Percentiles rank a stretch among this genome's conserved stretches.
phyloP scores from a whole-genome alignment of 2,888 invertebrate genomes.

The Acleris emargana region DNA sequence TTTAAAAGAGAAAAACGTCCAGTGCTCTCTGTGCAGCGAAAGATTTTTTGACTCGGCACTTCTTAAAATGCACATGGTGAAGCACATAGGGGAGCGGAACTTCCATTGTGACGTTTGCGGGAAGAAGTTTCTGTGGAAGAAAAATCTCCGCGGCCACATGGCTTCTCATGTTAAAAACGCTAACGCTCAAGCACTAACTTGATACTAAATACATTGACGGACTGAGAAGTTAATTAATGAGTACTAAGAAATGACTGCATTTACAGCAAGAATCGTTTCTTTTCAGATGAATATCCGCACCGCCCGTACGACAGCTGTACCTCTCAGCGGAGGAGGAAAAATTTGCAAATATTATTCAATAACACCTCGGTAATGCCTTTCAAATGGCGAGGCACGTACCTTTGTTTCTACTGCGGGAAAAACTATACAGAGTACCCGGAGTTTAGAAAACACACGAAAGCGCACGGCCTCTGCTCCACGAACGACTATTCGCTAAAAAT shows the following conservation, averaged over 20 bases:
- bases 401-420: slow-evolving; percentile 71
- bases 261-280: slow-evolving; percentile 66
- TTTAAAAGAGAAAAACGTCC: slow-evolving; percentile 67
- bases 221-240: slow-evolving; percentile 31
- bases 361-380: slow-evolving; percentile 71
- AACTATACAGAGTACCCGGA: slow-evolving; percentile 57
- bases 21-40: slow-evolving; percentile 62
- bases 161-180: slow-evolving; percentile 55
- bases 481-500: slow-evolving; percentile 59
- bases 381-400: slow-evolving; percentile 70
- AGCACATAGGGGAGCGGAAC: slow-evolving; percentile 76
- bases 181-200: slow-evolving; percentile 33
- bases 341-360: slow-evolving; percentile 73
- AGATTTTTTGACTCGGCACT: slow-evolving; percentile 62
- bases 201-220: slow-evolving; percentile 28
- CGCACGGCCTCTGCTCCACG: slow-evolving; percentile 61
- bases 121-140: slow-evolving; percentile 82
- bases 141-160: slow-evolving; percentile 82
- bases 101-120: slow-evolving; percentile 84
- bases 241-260: slow-evolving; percentile 44
- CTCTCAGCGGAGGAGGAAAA: slow-evolving; percentile 67
- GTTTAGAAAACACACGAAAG: slow-evolving; percentile 67
- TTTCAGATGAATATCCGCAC: slow-evolving; percentile 69
- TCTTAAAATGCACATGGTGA: slow-evolving; percentile 72
- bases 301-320: slow-evolving; percentile 57